Conservation (phyloP, 1,140 invertebrate genomes). For the Eurosta solidaginis region DNA sequence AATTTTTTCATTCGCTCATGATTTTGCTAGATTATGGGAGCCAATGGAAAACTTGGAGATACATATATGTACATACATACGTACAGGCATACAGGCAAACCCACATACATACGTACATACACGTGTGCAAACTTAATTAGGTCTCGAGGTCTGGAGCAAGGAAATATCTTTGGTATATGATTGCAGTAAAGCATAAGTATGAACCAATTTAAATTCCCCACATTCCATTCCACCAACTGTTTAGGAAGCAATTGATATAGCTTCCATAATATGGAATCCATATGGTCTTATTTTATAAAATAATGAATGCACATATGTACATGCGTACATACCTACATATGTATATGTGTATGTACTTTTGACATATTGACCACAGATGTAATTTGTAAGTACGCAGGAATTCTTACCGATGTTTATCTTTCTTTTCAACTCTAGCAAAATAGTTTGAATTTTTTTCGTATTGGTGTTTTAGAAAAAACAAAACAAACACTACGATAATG, state of each 20-base stretch:
- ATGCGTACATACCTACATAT: neutral
- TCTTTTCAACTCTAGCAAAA: no score
- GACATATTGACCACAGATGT: no score
- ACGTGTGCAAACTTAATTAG: neutral
- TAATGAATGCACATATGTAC: neutral
- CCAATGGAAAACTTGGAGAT: neutral
- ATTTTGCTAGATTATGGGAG: no score
- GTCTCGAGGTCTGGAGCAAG: constrained; percentile 1
- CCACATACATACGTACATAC: no score
- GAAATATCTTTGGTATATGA: neutral
- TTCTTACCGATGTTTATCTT: no score
- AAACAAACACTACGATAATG: no score
- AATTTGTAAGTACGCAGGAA: no score
- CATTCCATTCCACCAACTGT: neutral
- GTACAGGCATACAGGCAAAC: neutral
- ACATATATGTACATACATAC: neutral
- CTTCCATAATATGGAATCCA: no score
- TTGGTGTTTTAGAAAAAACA: no score
- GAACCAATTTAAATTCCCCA: neutral
- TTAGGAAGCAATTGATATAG: no score
- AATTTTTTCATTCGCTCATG: no score
- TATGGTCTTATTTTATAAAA: neutral
- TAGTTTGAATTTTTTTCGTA: no score
- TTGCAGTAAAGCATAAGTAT: neutral
- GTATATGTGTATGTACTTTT: neutral